Percentiles rank a stretch among this genome's conserved stretches.
Evolutionary conservation across 2,888 invertebrate genomes (phyloP).

Genomic region (Leptopilina syphax): DNA sequence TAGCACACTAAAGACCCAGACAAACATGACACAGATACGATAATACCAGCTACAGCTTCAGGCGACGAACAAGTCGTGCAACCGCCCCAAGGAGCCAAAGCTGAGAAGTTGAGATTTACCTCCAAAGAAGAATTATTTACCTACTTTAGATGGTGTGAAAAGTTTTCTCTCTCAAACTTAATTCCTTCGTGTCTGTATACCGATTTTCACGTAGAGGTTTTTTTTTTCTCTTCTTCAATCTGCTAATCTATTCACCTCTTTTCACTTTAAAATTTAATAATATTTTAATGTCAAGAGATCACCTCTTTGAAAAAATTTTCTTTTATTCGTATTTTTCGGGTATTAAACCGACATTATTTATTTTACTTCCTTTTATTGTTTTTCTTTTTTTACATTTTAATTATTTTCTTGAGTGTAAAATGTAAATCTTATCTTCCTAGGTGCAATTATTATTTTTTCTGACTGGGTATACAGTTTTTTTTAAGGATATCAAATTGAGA

Average conservation of each 20-base stretch:
- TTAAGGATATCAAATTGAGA: too few species aligned
- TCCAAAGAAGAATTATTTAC: conserved; percentile 32
- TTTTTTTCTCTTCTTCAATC: background rate
- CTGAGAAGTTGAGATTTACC: conserved; percentile 38
- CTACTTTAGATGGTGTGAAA: conserved; percentile 32
- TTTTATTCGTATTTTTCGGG: too few species aligned
- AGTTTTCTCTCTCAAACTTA: conserved; percentile 23
- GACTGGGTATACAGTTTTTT: too few species aligned
- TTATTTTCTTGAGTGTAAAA: too few species aligned
- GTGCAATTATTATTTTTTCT: too few species aligned
- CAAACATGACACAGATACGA: conserved; percentile 59
- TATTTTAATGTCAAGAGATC: too few species aligned
- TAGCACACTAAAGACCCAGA: conserved; percentile 58
- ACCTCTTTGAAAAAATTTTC: too few species aligned
- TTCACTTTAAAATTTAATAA: background rate
- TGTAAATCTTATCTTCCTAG: too few species aligned
- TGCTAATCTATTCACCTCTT: background rate
- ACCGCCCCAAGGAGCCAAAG: conserved; percentile 32
- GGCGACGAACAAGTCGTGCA: conserved; percentile 35
- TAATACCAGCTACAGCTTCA: conserved; percentile 35
- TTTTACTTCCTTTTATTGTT: too few species aligned
- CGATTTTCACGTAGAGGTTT: conserved; percentile 19
- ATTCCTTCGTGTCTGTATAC: conserved; percentile 41
- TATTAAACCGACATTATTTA: too few species aligned
- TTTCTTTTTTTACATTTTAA: too few species aligned